phyloP scores from a whole-genome alignment of 2,113 vertebrate genomes.

The Mesocricetus auratus region DNA sequence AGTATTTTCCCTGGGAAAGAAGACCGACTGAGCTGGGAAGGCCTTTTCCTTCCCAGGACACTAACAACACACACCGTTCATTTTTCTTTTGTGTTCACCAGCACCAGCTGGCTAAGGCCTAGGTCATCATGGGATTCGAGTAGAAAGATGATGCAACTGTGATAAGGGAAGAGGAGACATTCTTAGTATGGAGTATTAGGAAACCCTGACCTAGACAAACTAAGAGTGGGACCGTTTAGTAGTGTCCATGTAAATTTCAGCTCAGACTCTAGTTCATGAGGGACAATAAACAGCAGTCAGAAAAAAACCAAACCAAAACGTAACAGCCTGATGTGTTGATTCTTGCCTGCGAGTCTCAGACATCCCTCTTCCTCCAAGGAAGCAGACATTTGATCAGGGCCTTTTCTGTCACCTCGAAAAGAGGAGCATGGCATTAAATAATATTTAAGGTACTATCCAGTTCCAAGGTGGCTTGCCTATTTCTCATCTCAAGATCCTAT shows the following conservation, averaged over 20 bases:
- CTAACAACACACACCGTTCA: neutral
- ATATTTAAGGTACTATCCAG: neutral
- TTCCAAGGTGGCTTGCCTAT: neutral
- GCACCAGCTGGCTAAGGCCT: too few species aligned
- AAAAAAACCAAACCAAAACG: neutral
- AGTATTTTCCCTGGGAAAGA: neutral
- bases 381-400: too few species aligned
- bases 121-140: neutral
- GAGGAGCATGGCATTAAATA: neutral
- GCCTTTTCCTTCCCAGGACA: neutral
- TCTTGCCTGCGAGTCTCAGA: too few species aligned
- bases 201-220: neutral
- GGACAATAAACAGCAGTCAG: neutral
- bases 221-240: neutral
- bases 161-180: neutral
- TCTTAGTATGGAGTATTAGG: neutral
- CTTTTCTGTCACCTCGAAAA: neutral
- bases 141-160: neutral
- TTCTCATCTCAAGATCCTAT: neutral
- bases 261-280: neutral
- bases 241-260: neutral
- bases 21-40: neutral
- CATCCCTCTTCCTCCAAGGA: neutral
- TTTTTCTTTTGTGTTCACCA: neutral
- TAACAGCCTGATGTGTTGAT: rapidly evolving